phyloP scores from a whole-genome alignment of 2,888 invertebrate species.

The Ochlodes sylvanus region DNA sequence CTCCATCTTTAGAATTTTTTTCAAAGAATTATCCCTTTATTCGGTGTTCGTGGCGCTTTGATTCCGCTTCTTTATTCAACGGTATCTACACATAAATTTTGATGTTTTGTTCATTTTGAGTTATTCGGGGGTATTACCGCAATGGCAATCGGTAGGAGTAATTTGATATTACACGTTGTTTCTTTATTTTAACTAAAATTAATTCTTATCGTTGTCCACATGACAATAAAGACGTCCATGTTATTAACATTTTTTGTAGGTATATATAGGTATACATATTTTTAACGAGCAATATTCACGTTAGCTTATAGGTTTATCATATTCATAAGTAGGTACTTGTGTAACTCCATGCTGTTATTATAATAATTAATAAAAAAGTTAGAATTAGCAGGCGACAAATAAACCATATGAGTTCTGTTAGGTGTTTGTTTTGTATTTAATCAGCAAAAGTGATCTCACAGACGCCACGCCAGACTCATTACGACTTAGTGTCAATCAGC shows the following conservation, averaged over 20 bases:
- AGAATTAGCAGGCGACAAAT: not conserved
- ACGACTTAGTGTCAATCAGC: constrained; percentile 70
- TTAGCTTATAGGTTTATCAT: too few species aligned
- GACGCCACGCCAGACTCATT: constrained; percentile 57
- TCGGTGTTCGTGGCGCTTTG: constrained; percentile 78
- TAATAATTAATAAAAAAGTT: too few species aligned
- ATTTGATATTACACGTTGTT: constrained; percentile 70
- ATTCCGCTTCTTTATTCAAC: constrained; percentile 81
- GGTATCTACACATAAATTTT: constrained; percentile 78
- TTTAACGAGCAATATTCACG: too few species aligned
- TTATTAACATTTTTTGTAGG: constrained; percentile 50
- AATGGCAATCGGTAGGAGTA: constrained; percentile 83
- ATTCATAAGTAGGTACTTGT: too few species aligned
- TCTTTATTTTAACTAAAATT: constrained; percentile 39
- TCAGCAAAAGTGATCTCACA: constrained; percentile 67
- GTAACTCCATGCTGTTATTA: too few species aligned
- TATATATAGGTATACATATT: constrained; percentile 44
- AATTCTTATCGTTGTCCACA: constrained; percentile 9
- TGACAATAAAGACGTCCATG: not conserved
- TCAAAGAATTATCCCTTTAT: constrained; percentile 66
- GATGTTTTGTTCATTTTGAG: constrained; percentile 81
- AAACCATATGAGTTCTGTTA: not conserved
- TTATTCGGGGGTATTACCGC: constrained; percentile 81
- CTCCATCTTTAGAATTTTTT: constrained; percentile 68
- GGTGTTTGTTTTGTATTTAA: constrained; percentile 51